Conservation (phyloP, 2,113 vertebrate species). For the Platysternon megacephalum region DNA sequence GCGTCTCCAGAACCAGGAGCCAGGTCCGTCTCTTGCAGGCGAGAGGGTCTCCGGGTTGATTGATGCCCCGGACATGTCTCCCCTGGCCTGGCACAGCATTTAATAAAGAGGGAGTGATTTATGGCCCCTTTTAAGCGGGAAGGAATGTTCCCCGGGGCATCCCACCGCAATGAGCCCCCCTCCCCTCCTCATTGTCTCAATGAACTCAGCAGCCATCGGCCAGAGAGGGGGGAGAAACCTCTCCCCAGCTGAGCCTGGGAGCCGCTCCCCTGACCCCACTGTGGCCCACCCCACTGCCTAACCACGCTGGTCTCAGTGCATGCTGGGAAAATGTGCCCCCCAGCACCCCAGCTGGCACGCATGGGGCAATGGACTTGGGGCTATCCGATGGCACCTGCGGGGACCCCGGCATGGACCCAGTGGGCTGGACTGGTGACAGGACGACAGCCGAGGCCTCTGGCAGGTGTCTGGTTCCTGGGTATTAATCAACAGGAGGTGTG, state of each 20-base stretch:
- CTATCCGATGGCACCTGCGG: too few species aligned
- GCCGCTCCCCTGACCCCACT: too few species aligned
- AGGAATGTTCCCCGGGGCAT: slow-evolving; percentile 73
- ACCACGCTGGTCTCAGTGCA: neutral
- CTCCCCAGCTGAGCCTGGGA: neutral
- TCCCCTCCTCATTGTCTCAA: slow-evolving; percentile 21
- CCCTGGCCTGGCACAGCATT: slow-evolving; percentile 56
- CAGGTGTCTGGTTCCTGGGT: slow-evolving; percentile 58
- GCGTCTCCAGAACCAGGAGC: neutral
- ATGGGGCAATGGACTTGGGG: too few species aligned
- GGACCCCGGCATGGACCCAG: neutral
- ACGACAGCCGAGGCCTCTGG: slow-evolving; percentile 21
- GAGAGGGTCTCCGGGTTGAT: slow-evolving; percentile 25
- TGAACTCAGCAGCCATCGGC: slow-evolving; percentile 38
- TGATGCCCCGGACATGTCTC: slow-evolving; percentile 66
- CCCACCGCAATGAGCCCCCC: slow-evolving; percentile 36
- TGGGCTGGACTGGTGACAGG: slow-evolving; percentile 49
- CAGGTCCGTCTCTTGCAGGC: neutral
- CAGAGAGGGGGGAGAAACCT: neutral
- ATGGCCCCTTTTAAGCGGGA: slow-evolving; percentile 65
- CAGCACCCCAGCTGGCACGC: neutral
- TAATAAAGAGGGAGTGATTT: slow-evolving; percentile 75
- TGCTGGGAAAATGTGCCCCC: neutral
- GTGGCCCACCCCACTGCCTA: neutral
- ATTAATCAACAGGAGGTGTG: neutral